phyloP scores from a whole-genome alignment of 2,797 vertebrate genomes.

The Sciaenops ocellatus region DNA sequence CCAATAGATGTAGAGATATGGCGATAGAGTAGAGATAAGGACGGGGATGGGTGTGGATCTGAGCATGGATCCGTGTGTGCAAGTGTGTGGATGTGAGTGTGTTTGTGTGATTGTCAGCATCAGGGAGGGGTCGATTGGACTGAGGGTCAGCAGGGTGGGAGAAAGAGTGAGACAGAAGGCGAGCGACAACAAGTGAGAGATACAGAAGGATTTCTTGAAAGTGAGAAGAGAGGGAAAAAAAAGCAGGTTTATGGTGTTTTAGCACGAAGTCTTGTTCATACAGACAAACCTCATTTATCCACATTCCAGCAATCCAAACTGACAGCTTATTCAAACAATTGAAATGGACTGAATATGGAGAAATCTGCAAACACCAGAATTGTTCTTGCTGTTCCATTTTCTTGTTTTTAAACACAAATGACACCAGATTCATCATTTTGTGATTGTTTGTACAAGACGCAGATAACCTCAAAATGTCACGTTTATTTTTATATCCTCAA shows the following conservation, averaged over 20 bases:
- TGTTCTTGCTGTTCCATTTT: not conserved
- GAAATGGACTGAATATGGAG: slow-evolving; percentile 15
- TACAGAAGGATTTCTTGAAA: slow-evolving; percentile 33
- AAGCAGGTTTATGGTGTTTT: slow-evolving; percentile 34
- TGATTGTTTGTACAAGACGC: not conserved
- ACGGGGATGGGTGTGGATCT: slow-evolving; percentile 76
- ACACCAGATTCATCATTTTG: not conserved
- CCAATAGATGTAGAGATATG: slow-evolving; percentile 85
- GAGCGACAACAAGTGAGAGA: slow-evolving; percentile 42
- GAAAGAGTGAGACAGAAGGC: slow-evolving; percentile 45
- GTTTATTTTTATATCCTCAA: not conserved
- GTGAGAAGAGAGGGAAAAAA: not conserved
- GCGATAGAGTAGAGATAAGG: slow-evolving; percentile 82
- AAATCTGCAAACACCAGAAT: slow-evolving; percentile 18
- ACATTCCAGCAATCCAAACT: slow-evolving; percentile 38
- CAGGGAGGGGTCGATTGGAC: slow-evolving; percentile 54
- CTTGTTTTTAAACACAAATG: slow-evolving; percentile 16
- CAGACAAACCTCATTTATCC: slow-evolving; percentile 40
- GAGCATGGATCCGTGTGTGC: slow-evolving; percentile 25
- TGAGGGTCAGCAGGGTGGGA: slow-evolving; percentile 60
- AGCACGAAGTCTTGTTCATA: slow-evolving; percentile 29
- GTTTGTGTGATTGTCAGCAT: slow-evolving; percentile 37
- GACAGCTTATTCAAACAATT: slow-evolving; percentile 36
- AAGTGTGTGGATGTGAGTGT: slow-evolving; percentile 23
- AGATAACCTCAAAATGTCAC: slow-evolving; percentile 1